phyloP scores from a whole-genome alignment of 2,797 vertebrate species.

The Myripristis jacobus region DNA sequence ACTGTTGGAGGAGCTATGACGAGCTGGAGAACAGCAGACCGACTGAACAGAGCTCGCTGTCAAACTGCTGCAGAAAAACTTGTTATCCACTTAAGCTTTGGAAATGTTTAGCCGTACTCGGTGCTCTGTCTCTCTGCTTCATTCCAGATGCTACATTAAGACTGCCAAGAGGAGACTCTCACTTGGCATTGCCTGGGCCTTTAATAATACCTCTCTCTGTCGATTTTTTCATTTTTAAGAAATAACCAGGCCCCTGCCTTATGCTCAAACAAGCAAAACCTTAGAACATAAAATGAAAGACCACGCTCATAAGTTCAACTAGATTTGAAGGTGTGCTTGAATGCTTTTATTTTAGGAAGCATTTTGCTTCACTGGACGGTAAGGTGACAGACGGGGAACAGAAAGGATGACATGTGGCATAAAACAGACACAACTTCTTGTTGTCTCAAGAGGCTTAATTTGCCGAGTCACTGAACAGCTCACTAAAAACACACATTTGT shows the following conservation, averaged over 20 bases:
- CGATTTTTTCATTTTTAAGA: background rate
- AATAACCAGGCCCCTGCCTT: background rate
- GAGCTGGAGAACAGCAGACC: background rate
- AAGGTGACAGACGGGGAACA: background rate
- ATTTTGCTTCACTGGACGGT: background rate
- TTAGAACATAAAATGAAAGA: background rate
- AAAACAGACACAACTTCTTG: background rate
- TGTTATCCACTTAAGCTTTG: background rate
- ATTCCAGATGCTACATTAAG: conserved; percentile 7
- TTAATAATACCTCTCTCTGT: conserved; percentile 2
- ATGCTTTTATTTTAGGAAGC: background rate
- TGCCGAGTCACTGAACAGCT: background rate
- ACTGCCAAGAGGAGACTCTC: background rate
- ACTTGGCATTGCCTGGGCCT: background rate
- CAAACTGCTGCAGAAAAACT: background rate
- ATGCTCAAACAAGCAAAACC: background rate
- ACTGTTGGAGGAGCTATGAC: background rate
- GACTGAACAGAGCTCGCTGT: background rate
- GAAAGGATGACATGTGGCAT: background rate
- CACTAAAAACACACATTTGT: background rate
- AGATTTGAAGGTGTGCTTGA: background rate
- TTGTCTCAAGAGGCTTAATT: background rate
- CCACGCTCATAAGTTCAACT: background rate
- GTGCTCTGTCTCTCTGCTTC: background rate
- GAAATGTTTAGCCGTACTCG: background rate